These are phyloP conservation scores for Alligator mississippiensis DNA, from an alignment of 2,113 vertebrate genomes.

Conservation along the genomic window DNA sequence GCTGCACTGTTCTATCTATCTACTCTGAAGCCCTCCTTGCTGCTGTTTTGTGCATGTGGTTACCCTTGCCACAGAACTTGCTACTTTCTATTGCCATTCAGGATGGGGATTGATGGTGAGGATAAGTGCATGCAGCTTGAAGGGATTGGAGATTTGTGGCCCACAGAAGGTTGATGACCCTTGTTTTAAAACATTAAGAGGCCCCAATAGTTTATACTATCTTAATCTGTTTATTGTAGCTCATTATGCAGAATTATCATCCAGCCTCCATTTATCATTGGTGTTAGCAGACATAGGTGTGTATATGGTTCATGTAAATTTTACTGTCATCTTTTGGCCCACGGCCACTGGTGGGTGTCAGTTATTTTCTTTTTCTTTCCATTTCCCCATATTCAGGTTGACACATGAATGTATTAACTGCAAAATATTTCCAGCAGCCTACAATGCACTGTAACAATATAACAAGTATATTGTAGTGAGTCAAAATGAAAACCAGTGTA, in stretches of 20 bases:
- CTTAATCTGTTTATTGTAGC: rapidly evolving
- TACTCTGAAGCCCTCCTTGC: too few relatives aligned
- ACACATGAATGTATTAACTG: not conserved
- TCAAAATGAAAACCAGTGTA: not conserved
- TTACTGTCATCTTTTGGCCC: rapidly evolving
- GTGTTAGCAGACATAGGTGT: not conserved
- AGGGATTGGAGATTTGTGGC: too few relatives aligned
- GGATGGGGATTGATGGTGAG: too few relatives aligned
- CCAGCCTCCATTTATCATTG: rapidly evolving
- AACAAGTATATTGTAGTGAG: rapidly evolving
- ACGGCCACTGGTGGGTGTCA: rapidly evolving
- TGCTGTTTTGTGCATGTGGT: too few relatives aligned
- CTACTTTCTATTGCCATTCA: too few relatives aligned
- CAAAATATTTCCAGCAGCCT: rapidly evolving
- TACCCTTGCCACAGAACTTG: too few relatives aligned
- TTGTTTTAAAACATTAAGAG: not conserved
- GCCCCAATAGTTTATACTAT: rapidly evolving
- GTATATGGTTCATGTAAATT: not conserved
- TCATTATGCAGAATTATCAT: rapidly evolving
- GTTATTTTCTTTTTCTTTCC: not conserved
- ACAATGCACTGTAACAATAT: not conserved
- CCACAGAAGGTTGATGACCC: too few relatives aligned
- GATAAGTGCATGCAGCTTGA: too few relatives aligned
- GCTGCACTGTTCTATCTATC: too few relatives aligned
- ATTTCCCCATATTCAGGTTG: not conserved